Evolutionary conservation across 2,888 invertebrate species (phyloP), one percentile per base, ranked within the genome.

Genomic region (Arge pagana): DNA sequence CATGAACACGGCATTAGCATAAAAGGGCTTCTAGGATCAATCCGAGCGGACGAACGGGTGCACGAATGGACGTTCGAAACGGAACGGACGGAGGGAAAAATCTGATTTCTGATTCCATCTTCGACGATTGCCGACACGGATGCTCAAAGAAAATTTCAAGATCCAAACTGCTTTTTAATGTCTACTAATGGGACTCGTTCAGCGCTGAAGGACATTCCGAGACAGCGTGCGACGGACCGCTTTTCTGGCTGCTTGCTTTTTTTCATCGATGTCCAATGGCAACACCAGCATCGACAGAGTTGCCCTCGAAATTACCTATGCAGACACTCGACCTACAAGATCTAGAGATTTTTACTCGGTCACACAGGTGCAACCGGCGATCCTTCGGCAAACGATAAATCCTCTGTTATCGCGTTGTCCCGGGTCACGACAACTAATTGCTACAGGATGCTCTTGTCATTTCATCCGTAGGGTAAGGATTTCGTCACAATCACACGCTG

Each of bases 1-100:
- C 67, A 67, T 69, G 70, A 72, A 70, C 68, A 67, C 60, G 55
- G 48, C 55, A 73, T 73, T 72, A 68, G 65, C 72, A 73, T 72
- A 72, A 72, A 70, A 66, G 66, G 67, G 64, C 58, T 43, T 40
- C 50, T 48, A 51, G 49, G 56, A 58, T 59, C 56, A 55, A 59
- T 59, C 43, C 50, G 48, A 19, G 31, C 19, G 36, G n/a, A 18
- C 36, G 19, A 11, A 33, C 39, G 19, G 11, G 13, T 19, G 13
- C 23, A 26, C 13, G 18, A 23, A 37, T 13, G 16, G 30, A 23
- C 42, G n/a, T 28, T 33, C 45, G 31, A 30, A 13, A n/a, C 33
- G 7, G 11, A 7, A 30, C 30, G 28, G 16, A 30, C 42, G 11
- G 19, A 30, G 11, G 18, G 23, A 28, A 13, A 23, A 30, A 42